Conservation (phyloP, 1,140 invertebrate genomes). For the Geopemphigus sp. region DNA sequence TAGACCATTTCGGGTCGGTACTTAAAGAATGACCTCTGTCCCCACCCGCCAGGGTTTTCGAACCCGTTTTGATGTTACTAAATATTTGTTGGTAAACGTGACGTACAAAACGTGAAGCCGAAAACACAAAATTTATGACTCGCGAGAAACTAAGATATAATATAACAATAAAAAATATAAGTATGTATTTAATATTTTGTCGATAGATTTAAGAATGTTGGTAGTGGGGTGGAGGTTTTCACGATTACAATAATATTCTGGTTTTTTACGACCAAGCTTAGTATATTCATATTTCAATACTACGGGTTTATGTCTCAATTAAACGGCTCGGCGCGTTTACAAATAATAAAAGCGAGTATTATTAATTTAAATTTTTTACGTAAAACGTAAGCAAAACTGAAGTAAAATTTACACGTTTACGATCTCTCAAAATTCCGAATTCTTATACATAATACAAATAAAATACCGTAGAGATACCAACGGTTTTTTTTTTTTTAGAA, state of each 20-base stretch:
- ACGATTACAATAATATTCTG: constrained; percentile 20
- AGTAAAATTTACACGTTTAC: too few species aligned
- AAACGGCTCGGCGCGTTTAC: not conserved
- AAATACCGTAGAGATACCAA: too few species aligned
- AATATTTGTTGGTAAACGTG: not conserved
- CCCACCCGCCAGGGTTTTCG: not conserved
- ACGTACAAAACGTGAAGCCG: constrained; percentile 12
- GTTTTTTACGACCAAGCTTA: not conserved
- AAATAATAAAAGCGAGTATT: not conserved
- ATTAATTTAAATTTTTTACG: not conserved
- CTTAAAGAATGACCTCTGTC: constrained; percentile 4
- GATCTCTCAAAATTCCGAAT: not conserved
- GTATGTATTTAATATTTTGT: constrained; percentile 4
- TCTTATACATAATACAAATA: too few species aligned
- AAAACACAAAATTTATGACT: constrained; percentile 13
- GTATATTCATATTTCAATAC: constrained; percentile 31
- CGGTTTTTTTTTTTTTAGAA: too few species aligned
- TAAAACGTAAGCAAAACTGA: too few species aligned
- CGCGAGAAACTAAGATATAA: not conserved
- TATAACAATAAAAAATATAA: not conserved
- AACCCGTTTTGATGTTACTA: constrained; percentile 25
- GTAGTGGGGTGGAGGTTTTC: not conserved
- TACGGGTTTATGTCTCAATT: constrained; percentile 19
- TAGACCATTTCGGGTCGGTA: constrained; percentile 22
- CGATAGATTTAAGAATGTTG: not conserved